Base-by-base conservation (phyloP, 37 sponge, comb jelly and placozoan genomes). In the Tethya wilhelma region DNA sequence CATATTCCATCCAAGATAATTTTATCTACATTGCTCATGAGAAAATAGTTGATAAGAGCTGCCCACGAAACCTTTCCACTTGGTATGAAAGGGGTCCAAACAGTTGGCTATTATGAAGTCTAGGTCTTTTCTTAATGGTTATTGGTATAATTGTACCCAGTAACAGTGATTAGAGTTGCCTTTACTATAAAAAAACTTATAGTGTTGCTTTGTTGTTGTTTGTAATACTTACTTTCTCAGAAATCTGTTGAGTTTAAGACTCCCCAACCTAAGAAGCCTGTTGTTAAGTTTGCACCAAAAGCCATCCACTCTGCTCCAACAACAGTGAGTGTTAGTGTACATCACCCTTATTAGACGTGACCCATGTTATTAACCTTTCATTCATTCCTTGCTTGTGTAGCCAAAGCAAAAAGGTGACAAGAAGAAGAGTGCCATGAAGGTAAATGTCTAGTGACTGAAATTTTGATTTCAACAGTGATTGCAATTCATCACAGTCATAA, bases 321-420 rank as follows among this genome's bases (percentile, higher is more conserved):
- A 32, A 82, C 74, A 26, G 74, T 73, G 53, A 74, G 83, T 63
- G 29, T n/a, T n/a, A n/a, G n/a, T n/a, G n/a, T n/a, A n/a, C n/a
- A n/a, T n/a, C n/a, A n/a, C n/a, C n/a, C n/a, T n/a, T n/a, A n/a
- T n/a, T n/a, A n/a, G n/a, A n/a, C n/a, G n/a, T n/a, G n/a, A n/a
- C n/a, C n/a, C n/a, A n/a, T n/a, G n/a, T n/a, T n/a, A n/a, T n/a
- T n/a, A n/a, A n/a, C n/a, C n/a, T n/a, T 25, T 6, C 28, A 26
- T 60, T 7, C 11, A 60, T n/a, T 60, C 22, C 7, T 7, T 55
- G 53, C 37, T 74, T 44, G 0, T 30, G 3, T 34, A 81, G 64
- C 82, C 82, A 29, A 81, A 71, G 64, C 26, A 14, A 37, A 58
- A 12, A 29, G 59, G 59, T 59, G 42, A n/a, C 69, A 19, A 68